Base-by-base conservation (phyloP, 1,140 invertebrate species). In the Saccostrea cuccullata region DNA sequence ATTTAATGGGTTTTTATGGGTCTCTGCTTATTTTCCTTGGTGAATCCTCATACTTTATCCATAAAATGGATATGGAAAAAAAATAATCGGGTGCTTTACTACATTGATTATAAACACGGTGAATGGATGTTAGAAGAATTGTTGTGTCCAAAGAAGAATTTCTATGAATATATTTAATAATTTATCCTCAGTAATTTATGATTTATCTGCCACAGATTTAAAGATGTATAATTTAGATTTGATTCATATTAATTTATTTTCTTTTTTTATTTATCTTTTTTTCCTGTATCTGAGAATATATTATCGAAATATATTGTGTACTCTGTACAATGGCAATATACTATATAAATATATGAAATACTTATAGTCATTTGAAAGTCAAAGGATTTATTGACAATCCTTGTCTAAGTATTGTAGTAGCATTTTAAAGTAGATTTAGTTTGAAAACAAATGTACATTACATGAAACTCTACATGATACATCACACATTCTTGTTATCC, bases 161-260 rank as follows among this genome's bases (percentile, higher is more conserved):
- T 77, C 70, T 13, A 36, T 77, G 70, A 77, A 77, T 77, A 30
- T 77, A 77, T 77, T 77, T 77, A 77, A 77, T 77, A 77, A 77
- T 77, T 77, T 77, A 77, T 77, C 70, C 15, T 26, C 70, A 30
- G 70, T 77, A 77, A 77, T 77, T 77, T 77, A 77, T 77, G 26
- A 77, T 77, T 77, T 77, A 77, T 77, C 70, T 77, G 70, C 15
- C 70, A 77, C 70, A 77, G 70, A 77, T 77, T 77, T 77, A 77
- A 77, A 77, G 70, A 36, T 77, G 26, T 77, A 77, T 77, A 30
- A 77, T 77, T 77, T 77, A 77, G 30, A 77, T 77, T 77, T 77
- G 11, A 77, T 77, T 64, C 70, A 77, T 77, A 77, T 77, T 77
- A 77, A 77, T 77, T 77, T 77, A 77, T 77, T 77, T 73, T 30